Percentiles rank a stretch among this genome's conserved stretches.
phyloP scores from a whole-genome alignment of 2,797 vertebrate genomes.

The Micromesistius poutassou region DNA sequence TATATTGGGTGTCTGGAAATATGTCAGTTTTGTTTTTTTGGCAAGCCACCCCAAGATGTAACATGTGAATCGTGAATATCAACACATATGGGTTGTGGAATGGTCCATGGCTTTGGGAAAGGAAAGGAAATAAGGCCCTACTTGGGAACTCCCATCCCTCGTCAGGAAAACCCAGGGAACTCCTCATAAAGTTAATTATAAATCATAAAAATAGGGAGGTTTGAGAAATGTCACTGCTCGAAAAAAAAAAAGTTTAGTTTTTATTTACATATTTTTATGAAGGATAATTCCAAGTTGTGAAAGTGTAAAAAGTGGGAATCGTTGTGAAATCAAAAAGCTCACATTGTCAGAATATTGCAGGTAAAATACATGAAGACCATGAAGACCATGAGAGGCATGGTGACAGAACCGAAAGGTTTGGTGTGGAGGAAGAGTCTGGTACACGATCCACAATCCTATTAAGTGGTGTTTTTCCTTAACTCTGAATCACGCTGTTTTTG shows the following conservation, averaged over 20 bases:
- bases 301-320: background rate
- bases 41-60: constrained; percentile 30
- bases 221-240: background rate
- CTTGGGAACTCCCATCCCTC: constrained; percentile 47
- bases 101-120: constrained; percentile 46
- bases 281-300: background rate
- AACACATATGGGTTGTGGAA: constrained; percentile 27
- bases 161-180: constrained; percentile 43
- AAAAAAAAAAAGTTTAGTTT: background rate
- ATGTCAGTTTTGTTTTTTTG: constrained; percentile 22
- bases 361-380: background rate
- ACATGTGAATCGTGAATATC: constrained; percentile 45
- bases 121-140: constrained; percentile 38
- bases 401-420: background rate
- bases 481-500: background rate
- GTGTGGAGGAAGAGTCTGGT: background rate
- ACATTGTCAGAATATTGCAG: background rate
- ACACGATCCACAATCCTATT: background rate
- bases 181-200: constrained; percentile 48
- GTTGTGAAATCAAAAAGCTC: background rate
- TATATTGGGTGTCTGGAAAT: constrained; percentile 48
- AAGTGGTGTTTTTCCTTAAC: background rate
- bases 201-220: constrained; percentile 23
- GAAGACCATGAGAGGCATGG: background rate
- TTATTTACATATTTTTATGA: background rate